Conservation (phyloP, 2,888 invertebrate genomes). For the Limenitis camilla region DNA sequence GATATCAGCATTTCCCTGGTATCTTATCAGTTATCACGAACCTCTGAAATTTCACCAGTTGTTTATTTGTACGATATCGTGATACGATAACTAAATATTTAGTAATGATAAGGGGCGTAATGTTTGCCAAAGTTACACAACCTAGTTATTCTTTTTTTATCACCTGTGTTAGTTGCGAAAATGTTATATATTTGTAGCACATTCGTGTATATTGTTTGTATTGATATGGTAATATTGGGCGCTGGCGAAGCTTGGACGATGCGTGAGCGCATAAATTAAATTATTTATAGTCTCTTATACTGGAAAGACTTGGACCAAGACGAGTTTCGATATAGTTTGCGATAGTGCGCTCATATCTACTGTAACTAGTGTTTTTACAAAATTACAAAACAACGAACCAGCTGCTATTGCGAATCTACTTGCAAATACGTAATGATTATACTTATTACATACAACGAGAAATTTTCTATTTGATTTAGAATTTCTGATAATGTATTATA, state of each 20-base stretch:
- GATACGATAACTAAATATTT: conserved; percentile 60
- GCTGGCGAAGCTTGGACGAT: conserved; percentile 10
- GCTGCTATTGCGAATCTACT: conserved; percentile 12
- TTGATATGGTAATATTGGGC: conserved; percentile 18
- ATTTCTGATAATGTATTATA: too few relatives aligned
- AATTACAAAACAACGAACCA: conserved; percentile 17
- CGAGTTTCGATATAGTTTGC: conserved; percentile 20
- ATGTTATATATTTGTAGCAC: conserved; percentile 12
- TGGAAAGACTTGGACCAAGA: conserved; percentile 19
- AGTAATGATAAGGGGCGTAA: conserved; percentile 42
- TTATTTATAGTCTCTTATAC: conserved; percentile 23
- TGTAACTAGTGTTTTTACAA: conserved; percentile 16
- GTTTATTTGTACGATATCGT: conserved; percentile 52
- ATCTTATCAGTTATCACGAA: conserved; percentile 50
- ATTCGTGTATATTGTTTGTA: conserved; percentile 1
- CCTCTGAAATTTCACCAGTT: conserved; percentile 51
- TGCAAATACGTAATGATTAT: conserved; percentile 3
- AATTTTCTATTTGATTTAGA: too few relatives aligned
- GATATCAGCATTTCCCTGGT: conserved; percentile 49
- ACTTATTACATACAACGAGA: background rate
- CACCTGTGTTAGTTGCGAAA: conserved; percentile 24
- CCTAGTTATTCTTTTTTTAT: conserved; percentile 28
- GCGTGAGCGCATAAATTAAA: conserved; percentile 25
- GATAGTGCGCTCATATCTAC: conserved; percentile 9
- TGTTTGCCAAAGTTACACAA: conserved; percentile 43